These are phyloP conservation scores for Megaleporinus macrocephalus DNA, from an alignment of 2,113 vertebrate species.

Conservation along the genomic window DNA sequence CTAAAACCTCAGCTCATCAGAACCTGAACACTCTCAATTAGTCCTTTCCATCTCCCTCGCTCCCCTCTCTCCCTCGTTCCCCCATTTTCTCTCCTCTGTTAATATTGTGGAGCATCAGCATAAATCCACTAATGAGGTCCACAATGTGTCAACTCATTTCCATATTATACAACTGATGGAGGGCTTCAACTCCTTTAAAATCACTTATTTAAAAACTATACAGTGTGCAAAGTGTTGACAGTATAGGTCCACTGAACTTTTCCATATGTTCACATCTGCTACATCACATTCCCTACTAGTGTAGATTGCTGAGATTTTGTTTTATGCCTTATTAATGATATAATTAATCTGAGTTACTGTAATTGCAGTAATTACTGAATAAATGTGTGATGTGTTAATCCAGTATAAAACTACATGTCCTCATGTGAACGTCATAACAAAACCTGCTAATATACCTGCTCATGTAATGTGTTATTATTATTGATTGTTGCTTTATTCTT, in stretches of 20 bases:
- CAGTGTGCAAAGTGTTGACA: not conserved
- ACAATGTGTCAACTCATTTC: slow-evolving; percentile 19
- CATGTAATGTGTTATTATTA: too few species aligned
- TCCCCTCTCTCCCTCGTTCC: not conserved
- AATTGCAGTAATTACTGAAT: not conserved
- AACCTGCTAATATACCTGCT: too few species aligned
- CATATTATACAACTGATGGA: slow-evolving; percentile 23
- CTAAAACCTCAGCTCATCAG: slow-evolving; percentile 30
- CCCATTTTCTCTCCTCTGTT: not conserved
- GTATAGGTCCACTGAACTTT: not conserved
- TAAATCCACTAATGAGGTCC: slow-evolving; percentile 22
- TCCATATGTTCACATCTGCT: not conserved
- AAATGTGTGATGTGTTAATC: not conserved
- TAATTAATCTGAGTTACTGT: not conserved
- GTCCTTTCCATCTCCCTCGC: slow-evolving; percentile 38
- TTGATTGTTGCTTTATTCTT: too few species aligned
- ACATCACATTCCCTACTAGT: not conserved
- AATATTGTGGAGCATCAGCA: slow-evolving; percentile 22
- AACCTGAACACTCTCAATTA: slow-evolving; percentile 70
- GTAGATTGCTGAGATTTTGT: not conserved
- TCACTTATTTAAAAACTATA: not conserved
- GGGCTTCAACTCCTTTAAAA: slow-evolving; percentile 10
- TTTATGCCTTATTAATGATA: not conserved
- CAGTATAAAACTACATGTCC: too few species aligned
- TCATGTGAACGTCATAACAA: too few species aligned